Conservation (phyloP, 2,888 invertebrate species). For the Pachymerium ferrugineum region DNA sequence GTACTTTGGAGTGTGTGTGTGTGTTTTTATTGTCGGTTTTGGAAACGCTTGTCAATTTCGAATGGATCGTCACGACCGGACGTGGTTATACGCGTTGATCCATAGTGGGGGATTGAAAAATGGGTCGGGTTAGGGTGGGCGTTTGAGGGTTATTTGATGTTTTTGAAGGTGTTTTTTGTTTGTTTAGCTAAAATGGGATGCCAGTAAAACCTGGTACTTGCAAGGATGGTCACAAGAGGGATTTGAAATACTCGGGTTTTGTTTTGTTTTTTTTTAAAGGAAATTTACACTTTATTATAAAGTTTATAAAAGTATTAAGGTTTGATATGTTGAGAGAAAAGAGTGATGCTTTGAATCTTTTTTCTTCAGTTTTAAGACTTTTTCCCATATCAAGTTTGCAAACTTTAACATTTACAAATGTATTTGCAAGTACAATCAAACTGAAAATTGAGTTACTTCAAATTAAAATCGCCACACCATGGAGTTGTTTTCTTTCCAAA, state of each 20-base stretch:
- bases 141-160: neutral
- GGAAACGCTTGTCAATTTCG: neutral
- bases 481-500: too few relatives aligned
- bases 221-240: neutral
- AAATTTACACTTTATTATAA: too few relatives aligned
- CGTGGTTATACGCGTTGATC: constrained; percentile 2
- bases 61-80: constrained; percentile 8
- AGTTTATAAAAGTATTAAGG: too few relatives aligned
- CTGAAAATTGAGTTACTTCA: too few relatives aligned
- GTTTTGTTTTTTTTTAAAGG: neutral
- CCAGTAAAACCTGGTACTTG: neutral
- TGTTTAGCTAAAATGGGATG: neutral
- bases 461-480: too few relatives aligned
- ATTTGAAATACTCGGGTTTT: neutral
- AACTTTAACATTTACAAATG: too few relatives aligned
- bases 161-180: neutral
- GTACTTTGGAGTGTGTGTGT: neutral
- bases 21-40: neutral
- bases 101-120: neutral
- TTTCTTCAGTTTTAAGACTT: too few relatives aligned
- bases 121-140: neutral
- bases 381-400: too few relatives aligned
- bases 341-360: too few relatives aligned
- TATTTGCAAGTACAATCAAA: too few relatives aligned
- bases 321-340: too few relatives aligned